Conservation (phyloP, 2,797 vertebrate genomes). For the Cyclopterus lumpus region DNA sequence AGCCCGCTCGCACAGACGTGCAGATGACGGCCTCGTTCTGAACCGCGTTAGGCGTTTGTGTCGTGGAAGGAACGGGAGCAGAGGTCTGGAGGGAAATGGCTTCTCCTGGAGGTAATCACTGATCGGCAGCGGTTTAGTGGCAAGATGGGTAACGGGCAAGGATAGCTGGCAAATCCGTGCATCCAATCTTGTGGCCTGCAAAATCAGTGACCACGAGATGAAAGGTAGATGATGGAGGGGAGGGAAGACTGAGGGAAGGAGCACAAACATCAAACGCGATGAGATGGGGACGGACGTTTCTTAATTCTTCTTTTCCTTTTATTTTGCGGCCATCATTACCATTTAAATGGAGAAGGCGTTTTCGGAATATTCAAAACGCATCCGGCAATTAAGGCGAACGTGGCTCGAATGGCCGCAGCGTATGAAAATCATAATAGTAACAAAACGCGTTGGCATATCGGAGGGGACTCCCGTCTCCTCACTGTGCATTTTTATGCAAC, state of each 20-base stretch:
- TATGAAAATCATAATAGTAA: slow-evolving; percentile 27
- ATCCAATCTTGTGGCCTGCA: slow-evolving; percentile 46
- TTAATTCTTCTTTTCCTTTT: slow-evolving; percentile 40
- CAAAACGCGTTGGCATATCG: slow-evolving; percentile 9
- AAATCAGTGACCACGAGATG: slow-evolving; percentile 62
- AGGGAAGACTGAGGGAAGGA: slow-evolving; percentile 20
- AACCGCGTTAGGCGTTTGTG: slow-evolving; percentile 26
- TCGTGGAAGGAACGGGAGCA: not conserved
- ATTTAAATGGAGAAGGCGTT: slow-evolving; percentile 46
- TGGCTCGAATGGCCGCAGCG: slow-evolving; percentile 19
- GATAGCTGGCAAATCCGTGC: slow-evolving; percentile 56
- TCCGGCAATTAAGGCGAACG: slow-evolving; percentile 27
- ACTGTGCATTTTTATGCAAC: slow-evolving; percentile 46
- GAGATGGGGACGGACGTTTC: slow-evolving; percentile 18
- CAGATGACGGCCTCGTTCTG: slow-evolving; percentile 51
- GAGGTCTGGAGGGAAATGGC: slow-evolving; percentile 20
- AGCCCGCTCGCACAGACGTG: slow-evolving; percentile 42
- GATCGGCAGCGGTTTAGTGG: slow-evolving; percentile 7
- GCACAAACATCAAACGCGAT: slow-evolving; percentile 50
- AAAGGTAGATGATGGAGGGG: slow-evolving; percentile 50
- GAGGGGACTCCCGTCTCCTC: slow-evolving; percentile 9
- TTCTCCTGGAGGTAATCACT: slow-evolving; percentile 36
- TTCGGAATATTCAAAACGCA: slow-evolving; percentile 45
- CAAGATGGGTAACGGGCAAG: slow-evolving; percentile 32
- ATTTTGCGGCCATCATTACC: slow-evolving; percentile 39